These are phyloP conservation scores for Caenorhabditis sp. DNA, from an alignment of 2,888 invertebrate species.

Conservation along the genomic window DNA sequence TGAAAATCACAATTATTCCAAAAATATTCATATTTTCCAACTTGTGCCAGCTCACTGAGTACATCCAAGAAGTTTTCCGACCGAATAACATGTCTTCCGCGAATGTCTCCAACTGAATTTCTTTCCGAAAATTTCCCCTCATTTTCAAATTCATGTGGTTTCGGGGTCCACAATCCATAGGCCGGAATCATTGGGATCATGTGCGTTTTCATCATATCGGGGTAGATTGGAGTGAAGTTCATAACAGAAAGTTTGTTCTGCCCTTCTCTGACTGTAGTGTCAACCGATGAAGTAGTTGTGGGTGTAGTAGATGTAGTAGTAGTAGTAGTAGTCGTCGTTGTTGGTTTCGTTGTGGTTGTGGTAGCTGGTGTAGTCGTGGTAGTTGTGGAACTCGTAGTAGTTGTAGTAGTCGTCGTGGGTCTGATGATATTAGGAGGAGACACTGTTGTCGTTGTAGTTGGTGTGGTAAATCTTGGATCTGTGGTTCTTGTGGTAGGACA, in stretches of 20 bases:
- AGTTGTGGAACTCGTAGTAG: constrained; percentile 4
- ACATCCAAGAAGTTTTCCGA: constrained; percentile 62
- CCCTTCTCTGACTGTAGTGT: too few species aligned
- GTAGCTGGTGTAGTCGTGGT: constrained; percentile 16
- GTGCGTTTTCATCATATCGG: constrained; percentile 31
- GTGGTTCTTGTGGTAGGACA: constrained; percentile 4
- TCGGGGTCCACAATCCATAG: constrained; percentile 46
- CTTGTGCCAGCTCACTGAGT: constrained; percentile 59
- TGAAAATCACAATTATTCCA: constrained; percentile 3
- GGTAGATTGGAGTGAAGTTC: constrained; percentile 54
- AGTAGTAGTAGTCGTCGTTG: not conserved
- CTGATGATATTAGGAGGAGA: not conserved
- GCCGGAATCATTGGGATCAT: constrained; percentile 58
- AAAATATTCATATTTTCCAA: not conserved
- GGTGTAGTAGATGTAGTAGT: constrained; percentile 21
- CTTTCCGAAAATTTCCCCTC: not conserved
- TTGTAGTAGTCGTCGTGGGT: constrained; percentile 12
- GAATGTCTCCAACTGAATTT: constrained; percentile 42
- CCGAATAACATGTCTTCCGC: constrained; percentile 53
- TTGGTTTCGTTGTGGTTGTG: constrained; percentile 12
- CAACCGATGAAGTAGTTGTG: constrained; percentile 9
- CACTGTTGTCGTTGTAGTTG: not conserved
- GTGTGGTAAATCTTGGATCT: constrained; percentile 3
- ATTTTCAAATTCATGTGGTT: not conserved
- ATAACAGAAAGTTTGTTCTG: too few species aligned